These are phyloP conservation scores for Pasiphila rectangulata DNA, from an alignment of 2,888 invertebrate genomes.

Conservation along the genomic window DNA sequence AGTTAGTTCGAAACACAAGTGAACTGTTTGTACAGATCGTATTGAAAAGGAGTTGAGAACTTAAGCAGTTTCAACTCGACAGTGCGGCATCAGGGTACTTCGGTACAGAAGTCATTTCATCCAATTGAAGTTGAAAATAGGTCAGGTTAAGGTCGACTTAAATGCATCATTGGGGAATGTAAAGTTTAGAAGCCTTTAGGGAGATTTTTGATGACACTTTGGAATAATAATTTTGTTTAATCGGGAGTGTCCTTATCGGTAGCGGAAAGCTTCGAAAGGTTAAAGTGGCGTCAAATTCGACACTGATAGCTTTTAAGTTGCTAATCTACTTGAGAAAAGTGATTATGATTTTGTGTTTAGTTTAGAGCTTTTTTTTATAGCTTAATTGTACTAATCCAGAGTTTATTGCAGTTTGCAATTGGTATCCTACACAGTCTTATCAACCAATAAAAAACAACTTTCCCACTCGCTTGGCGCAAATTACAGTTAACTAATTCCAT, in stretches of 20 bases:
- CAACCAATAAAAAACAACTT: constrained; percentile 6
- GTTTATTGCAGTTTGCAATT: too few relatives aligned
- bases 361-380: too few relatives aligned
- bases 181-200: constrained; percentile 1
- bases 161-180: constrained; percentile 6
- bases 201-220: constrained; percentile 3
- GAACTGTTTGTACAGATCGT: constrained; percentile 9
- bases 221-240: constrained; percentile 11
- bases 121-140: constrained; percentile 13
- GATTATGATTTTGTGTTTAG: constrained; percentile 2
- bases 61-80: constrained; percentile 13
- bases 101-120: constrained; percentile 9
- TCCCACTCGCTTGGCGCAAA: neutral
- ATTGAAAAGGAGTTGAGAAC: constrained; percentile 7
- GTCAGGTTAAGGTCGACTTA: constrained; percentile 16
- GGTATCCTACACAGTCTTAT: neutral
- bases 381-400: too few relatives aligned
- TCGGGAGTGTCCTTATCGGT: constrained; percentile 14
- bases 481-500: neutral
- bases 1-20: constrained; percentile 5
- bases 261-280: constrained; percentile 11
- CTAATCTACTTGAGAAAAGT: constrained; percentile 1
- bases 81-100: neutral
- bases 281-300: constrained; percentile 8
- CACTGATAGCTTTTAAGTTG: constrained; percentile 3